Conservation (phyloP, 2,113 vertebrate genomes). For the Channa maculata region DNA sequence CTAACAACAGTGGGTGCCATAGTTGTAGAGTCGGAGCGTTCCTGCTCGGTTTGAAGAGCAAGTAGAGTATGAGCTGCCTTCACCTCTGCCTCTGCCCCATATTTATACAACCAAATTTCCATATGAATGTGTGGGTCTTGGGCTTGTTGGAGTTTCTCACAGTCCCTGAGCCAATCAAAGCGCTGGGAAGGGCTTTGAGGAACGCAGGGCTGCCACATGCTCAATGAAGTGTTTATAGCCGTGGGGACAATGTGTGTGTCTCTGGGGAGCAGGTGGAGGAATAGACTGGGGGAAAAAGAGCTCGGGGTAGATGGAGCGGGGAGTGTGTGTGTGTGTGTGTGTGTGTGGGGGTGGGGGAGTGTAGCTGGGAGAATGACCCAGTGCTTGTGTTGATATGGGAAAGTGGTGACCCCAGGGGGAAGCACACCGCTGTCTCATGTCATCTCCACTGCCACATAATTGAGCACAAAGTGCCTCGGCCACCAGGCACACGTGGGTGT, state of each 20-base stretch:
- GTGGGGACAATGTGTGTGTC: constrained; percentile 78
- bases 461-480: constrained; percentile 76
- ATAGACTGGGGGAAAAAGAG: constrained; percentile 70
- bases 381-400: constrained; percentile 82
- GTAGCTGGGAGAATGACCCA: constrained; percentile 65
- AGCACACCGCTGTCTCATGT: constrained; percentile 73
- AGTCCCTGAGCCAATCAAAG: constrained; percentile 77
- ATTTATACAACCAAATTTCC: constrained; percentile 82
- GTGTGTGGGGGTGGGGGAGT: background rate
- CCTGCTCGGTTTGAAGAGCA: constrained; percentile 65
- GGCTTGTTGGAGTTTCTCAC: constrained; percentile 82
- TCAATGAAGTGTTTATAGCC: constrained; percentile 84
- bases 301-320: constrained; percentile 21
- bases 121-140: constrained; percentile 83
- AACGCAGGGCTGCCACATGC: constrained; percentile 81
- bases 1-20: constrained; percentile 81
- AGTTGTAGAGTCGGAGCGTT: constrained; percentile 55
- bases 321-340: no score
- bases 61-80: constrained; percentile 73
- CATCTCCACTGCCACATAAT: constrained; percentile 70
- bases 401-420: constrained; percentile 81
- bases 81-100: constrained; percentile 54
- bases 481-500: constrained; percentile 78
- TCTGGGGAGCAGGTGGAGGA: constrained; percentile 85
- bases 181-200: constrained; percentile 79